A percentile compares a stretch with the other conserved stretches of the same genome.
Conservation (phyloP, 2,113 vertebrate genomes). For the Spilogale gracilis region DNA sequence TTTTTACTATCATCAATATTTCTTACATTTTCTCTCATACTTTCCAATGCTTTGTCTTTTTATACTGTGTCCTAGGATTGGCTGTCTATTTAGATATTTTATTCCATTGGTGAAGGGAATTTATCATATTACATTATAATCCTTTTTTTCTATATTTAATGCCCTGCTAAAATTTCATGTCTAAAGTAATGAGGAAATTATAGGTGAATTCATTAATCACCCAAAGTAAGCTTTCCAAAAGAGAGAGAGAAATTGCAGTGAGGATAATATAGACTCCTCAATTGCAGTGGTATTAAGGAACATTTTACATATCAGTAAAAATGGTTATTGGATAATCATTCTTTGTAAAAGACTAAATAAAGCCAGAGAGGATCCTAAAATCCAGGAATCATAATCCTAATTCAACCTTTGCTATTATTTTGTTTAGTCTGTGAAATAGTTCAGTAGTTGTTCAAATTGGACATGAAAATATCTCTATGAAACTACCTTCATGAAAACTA, state of each 20-base stretch:
- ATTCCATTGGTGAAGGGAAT: neutral
- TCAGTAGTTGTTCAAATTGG: neutral
- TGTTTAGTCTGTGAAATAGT: slow-evolving; percentile 27
- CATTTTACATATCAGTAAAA: slow-evolving; percentile 32
- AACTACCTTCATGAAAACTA: neutral
- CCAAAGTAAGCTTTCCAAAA: slow-evolving; percentile 16
- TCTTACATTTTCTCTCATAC: neutral
- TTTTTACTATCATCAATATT: neutral
- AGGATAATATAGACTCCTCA: neutral
- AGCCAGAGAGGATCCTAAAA: neutral
- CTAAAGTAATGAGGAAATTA: slow-evolving; percentile 44
- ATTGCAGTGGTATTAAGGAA: neutral
- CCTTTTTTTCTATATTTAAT: neutral
- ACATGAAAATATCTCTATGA: slow-evolving; percentile 8
- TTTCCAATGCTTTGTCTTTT: neutral
- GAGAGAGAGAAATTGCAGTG: neutral
- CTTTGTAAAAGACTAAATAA: neutral
- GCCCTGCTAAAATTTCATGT: neutral
- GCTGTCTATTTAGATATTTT: slow-evolving; percentile 21
- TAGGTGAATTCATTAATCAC: neutral
- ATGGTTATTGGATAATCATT: neutral
- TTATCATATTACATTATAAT: neutral
- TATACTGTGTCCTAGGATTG: neutral
- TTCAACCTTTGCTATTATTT: slow-evolving; percentile 35
- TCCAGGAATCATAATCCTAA: neutral